Evolutionary conservation across 1,140 invertebrate genomes (phyloP), one percentile per base, ranked within the genome.

Genomic region (Pseudobourletiella spinata): DNA sequence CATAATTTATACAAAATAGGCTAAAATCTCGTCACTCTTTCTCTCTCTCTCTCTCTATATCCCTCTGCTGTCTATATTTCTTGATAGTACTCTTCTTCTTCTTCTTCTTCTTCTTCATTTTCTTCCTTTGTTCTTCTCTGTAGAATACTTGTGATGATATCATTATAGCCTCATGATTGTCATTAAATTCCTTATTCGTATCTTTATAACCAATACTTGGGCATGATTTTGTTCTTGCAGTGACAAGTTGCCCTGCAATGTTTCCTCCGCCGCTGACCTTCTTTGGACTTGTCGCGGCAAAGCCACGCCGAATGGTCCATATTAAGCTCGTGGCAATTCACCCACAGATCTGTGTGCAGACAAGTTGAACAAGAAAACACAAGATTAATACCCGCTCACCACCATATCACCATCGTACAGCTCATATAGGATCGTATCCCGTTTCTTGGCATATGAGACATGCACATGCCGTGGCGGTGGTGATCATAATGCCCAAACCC

Each of bases 231-330:
- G 65, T 76, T 75, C 29, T 79, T 76, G 73, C 86, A 89, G 42
- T 73, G 73, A 74, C 87, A 89, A 2, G 86, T 88, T 4, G 86
- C 86, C 51, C 80, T 79, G 73, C 86, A 88, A 59, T 79, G 78
- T 26, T 82, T 76, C 32, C 78, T 76, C 43, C 80, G 71, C 61
- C 83, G 78, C 1, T 74, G 72, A 2, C 83, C 82, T 63, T 82
- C 76, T 15, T 76, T 63, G 1, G 80, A 81, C 35, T 77, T 74
- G 32, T 76, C 79, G 39, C 79, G 72, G 71, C 85, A 87, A 2
- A 86, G 74, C 84, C 84, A 86, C 11, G 73, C 68, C 1, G 79
- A 77, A 73, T 79, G 82, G 16, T 78, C 78, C 42, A 72, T 71
- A 51, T 80, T 74, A 14, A 89, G 76, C 52, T 86, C 78, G 39